Conservation (phyloP, 2,113 vertebrate species). For the Mus spicilegus region DNA sequence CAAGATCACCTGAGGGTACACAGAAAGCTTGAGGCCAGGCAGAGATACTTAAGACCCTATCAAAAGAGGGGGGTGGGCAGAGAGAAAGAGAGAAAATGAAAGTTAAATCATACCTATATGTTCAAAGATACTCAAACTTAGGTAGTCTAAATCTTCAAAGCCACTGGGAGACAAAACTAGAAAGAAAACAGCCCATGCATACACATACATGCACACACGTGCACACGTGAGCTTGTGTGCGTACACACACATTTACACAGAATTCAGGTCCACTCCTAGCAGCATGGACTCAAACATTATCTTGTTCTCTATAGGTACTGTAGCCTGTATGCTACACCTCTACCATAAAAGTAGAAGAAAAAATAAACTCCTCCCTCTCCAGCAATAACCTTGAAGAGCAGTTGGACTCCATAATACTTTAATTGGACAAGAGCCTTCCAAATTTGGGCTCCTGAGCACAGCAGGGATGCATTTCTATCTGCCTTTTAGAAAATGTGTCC, state of each 20-base stretch:
- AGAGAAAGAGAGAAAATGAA: neutral
- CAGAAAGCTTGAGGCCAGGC: neutral
- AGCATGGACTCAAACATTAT: neutral
- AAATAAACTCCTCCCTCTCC: slow-evolving; percentile 1
- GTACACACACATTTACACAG: neutral
- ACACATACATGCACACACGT: neutral
- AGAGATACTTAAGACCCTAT: neutral
- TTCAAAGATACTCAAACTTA: slow-evolving; percentile 11
- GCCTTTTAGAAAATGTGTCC: slow-evolving; percentile 61
- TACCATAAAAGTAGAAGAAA: neutral
- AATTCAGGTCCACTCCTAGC: neutral
- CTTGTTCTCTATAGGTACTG: neutral
- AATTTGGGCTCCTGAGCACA: slow-evolving; percentile 56
- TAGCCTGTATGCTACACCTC: neutral
- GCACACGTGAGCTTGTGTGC: neutral
- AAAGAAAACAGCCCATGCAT: neutral
- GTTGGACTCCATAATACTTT: slow-evolving; percentile 66
- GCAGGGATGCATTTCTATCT: slow-evolving; percentile 61
- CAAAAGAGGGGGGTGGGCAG: no score
- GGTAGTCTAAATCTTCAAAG: neutral
- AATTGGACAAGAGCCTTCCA: slow-evolving; percentile 71
- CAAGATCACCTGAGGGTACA: neutral
- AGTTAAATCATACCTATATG: neutral
- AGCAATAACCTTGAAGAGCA: slow-evolving; percentile 53
- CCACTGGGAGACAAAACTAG: neutral